A percentile compares a stretch with the other conserved stretches of the same genome.
These are phyloP conservation scores for Hoplostethus mediterraneus DNA, from an alignment of 2,797 vertebrate species.

Conservation along the genomic window DNA sequence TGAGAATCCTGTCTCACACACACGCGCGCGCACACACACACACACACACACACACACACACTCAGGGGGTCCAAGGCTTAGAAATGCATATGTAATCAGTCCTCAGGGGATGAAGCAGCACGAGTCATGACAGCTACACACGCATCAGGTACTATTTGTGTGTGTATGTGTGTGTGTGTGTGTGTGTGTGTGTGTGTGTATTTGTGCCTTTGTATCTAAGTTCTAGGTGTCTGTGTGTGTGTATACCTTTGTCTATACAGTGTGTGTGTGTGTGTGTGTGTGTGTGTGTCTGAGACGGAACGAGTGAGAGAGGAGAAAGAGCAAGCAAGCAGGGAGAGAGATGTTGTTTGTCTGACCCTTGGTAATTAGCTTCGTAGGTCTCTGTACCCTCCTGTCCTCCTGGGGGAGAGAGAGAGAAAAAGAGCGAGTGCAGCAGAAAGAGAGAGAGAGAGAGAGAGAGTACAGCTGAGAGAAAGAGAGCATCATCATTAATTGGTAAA, in stretches of 20 bases:
- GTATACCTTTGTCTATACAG: conserved; percentile 10
- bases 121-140: not conserved
- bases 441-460: not conserved
- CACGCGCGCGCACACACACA: not conserved
- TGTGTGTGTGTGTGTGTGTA: not conserved
- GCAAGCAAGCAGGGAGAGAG: not conserved
- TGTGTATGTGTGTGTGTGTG: not conserved
- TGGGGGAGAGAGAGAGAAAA: not conserved
- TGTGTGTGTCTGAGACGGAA: conserved; percentile 11
- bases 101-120: conserved; percentile 2
- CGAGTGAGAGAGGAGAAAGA: not conserved
- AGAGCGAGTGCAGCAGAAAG: not conserved
- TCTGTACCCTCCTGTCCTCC: conserved; percentile 9
- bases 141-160: not conserved
- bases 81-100: conserved; percentile 23
- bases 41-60: not conserved
- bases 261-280: conserved; percentile 2
- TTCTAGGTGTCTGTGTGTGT: conserved; percentile 13
- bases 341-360: conserved; percentile 18
- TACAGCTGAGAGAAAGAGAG: not conserved
- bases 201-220: too few relatives aligned
- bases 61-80: not conserved
- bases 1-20: too few relatives aligned
- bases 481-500: conserved; percentile 34
- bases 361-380: conserved; percentile 30